Evolutionary conservation across 1,140 invertebrate genomes (phyloP).

Genomic region (Pogonus chalceus): DNA sequence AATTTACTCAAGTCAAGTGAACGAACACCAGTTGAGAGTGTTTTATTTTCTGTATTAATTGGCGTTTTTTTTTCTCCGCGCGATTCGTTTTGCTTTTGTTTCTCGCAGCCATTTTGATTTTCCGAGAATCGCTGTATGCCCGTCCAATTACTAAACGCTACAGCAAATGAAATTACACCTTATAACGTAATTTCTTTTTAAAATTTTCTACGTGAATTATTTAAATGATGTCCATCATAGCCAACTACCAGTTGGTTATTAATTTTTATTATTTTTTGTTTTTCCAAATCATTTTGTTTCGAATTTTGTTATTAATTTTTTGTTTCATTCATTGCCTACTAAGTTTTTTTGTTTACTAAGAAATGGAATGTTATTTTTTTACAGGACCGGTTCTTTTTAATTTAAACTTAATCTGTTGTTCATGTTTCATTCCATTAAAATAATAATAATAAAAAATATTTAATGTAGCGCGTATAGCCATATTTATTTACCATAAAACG

Average conservation of each 20-base stretch:
- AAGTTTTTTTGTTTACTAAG: too few relatives aligned
- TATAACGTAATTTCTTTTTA: constrained; percentile 30
- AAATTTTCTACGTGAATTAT: constrained; percentile 22
- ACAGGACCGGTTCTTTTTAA: neutral
- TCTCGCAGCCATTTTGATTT: constrained; percentile 32
- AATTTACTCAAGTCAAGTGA: neutral
- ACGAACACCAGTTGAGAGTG: constrained; percentile 10
- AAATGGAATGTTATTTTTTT: too few relatives aligned
- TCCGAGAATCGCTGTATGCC: constrained; percentile 30
- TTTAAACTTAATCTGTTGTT: too few relatives aligned
- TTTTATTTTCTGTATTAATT: constrained; percentile 32
- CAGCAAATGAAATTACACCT: constrained; percentile 42
- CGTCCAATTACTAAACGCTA: constrained; percentile 26
- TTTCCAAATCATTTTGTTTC: constrained; percentile 11
- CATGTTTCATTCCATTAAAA: too few relatives aligned
- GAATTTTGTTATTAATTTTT: constrained; percentile 14
- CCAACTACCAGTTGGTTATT: neutral
- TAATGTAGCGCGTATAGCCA: too few relatives aligned
- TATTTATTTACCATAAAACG: too few relatives aligned
- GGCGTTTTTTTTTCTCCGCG: constrained; percentile 24
- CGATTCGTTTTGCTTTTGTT: constrained; percentile 24
- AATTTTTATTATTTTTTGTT: neutral
- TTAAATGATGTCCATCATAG: constrained; percentile 13
- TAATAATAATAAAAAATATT: too few relatives aligned
- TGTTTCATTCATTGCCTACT: too few relatives aligned